These are phyloP conservation scores for Strigops habroptila DNA, from an alignment of 2,113 vertebrate genomes.

Conservation along the genomic window DNA sequence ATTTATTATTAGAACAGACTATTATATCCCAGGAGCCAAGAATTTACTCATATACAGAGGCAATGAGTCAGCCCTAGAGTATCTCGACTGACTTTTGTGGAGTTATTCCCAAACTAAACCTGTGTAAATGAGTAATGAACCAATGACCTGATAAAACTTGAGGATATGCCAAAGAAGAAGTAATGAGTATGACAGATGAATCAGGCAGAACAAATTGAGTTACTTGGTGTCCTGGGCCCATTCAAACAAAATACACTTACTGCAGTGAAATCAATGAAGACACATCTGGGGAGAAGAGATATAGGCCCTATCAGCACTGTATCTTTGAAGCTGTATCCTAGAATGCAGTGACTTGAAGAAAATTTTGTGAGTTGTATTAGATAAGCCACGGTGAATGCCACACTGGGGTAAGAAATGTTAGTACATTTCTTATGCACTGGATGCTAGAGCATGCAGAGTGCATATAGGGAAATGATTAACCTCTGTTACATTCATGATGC, in stretches of 20 bases:
- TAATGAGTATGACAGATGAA: not conserved
- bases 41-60: not conserved
- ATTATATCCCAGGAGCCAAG: not conserved
- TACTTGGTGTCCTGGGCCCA: not conserved
- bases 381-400: not conserved
- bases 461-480: not conserved
- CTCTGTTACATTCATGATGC: not conserved
- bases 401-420: not conserved
- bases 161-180: not conserved
- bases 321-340: not conserved
- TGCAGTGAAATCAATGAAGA: not conserved
- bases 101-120: not conserved
- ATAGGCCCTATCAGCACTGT: not conserved
- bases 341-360: not conserved
- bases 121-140: not conserved
- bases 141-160: not conserved
- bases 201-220: not conserved
- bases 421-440: not conserved
- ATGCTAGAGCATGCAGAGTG: not conserved
- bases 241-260: not conserved
- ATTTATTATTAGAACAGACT: not conserved
- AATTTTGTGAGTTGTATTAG: not conserved
- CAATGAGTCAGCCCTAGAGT: not conserved
- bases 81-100: not conserved
- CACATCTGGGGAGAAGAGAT: not conserved